Evolutionary conservation across 2,888 invertebrate genomes (phyloP), one percentile per base, ranked within the genome.

Genomic region (Carterocephalus palaemon): DNA sequence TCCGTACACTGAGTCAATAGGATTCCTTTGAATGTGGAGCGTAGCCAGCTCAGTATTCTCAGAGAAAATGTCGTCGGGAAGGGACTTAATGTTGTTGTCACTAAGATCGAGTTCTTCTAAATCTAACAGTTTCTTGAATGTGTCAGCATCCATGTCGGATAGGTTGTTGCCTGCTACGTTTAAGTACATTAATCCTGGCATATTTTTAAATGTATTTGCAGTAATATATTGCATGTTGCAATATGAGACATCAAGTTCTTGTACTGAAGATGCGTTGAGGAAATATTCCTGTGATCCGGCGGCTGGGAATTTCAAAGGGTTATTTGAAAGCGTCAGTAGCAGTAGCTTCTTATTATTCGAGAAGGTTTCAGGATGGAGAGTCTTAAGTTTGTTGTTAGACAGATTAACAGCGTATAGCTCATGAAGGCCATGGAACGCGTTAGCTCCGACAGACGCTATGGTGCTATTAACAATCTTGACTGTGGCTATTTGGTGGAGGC

Each of bases 31-130:
- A 55, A 93, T 81, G 58, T 91, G 89, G 9, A 95, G 88, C 3
- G 90, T 91, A 37, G 91, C 90, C 37, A 95, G 75, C 51, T 90
- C 89, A 17, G 77, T 81, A 48, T 92, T 93, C 47, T 89, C 88
- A 4, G 89, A 88, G 69, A 94, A 93, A 22, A 92, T 78, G 6
- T 89, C 89, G 4, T 83, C 71, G 0, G 92, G 91, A 34, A 95
- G 74, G 2, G 88, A 86, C 51, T 82, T 88, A 17, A 95, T 86
- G 3, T 88, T 81, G 64, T 95, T 95, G 54, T 91, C 89, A 9
- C 93, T 92, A 4, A 95, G 76, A 62, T 93, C 92, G 16, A 95
- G 72, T 61, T 93, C 93, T 65, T 92, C 91, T 41, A 95, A 86
- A 33, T 90, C 89, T 6, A 89, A 79, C 13, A 92, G 76, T 12